Evolutionary conservation across 2,888 invertebrate genomes (phyloP), one percentile per base, ranked within the genome.

Genomic region (Lasioglossum morio): DNA sequence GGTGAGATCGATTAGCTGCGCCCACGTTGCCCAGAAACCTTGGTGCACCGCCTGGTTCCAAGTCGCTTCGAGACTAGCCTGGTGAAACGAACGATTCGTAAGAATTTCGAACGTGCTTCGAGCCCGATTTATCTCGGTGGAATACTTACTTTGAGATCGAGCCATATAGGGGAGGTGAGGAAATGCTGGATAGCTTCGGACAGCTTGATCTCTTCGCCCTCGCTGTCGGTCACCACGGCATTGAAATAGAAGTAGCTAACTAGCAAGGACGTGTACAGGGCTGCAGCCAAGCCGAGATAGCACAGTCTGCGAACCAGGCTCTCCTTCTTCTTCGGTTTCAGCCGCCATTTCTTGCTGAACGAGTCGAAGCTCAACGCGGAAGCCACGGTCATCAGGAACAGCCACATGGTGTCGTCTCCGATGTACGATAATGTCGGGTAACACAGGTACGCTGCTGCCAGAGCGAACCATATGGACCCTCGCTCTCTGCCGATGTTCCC

Each of bases 151-250:
- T 95, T 94, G 40, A 97, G 95, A 91, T 97, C 96, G 48, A 95
- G 93, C 96, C 97, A 97, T 91, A 96, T 95, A 2, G 98, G 98
- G 5, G 98, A 98, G 8, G 98, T 98, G 91, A 99, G 97, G 95
- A 99, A 98, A 94, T 99, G 98, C 91, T 97, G 97, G 0, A 99
- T 91, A 0, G 99, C 99, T 94, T 99, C 99, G 85, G 98, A 97
- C 4, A 99, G 96, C 53, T 98, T 98, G 23, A 99, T 97, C 93
- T 98, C 97, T 87, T 99, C 98, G 0, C 98, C 99, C 85, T 98
- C 97, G 88, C 97, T 97, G 94, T 98, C 98, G 0, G 97, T 97
- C 78, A 99, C 96, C 85, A 97, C 98, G 23, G 98, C 98, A 93
- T 99, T 98, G 95, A 98, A 98, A 94, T 98, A 98, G 34, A 99